These are phyloP conservation scores for Nestor notabilis DNA, from an alignment of 2,113 vertebrate genomes.

Conservation along the genomic window DNA sequence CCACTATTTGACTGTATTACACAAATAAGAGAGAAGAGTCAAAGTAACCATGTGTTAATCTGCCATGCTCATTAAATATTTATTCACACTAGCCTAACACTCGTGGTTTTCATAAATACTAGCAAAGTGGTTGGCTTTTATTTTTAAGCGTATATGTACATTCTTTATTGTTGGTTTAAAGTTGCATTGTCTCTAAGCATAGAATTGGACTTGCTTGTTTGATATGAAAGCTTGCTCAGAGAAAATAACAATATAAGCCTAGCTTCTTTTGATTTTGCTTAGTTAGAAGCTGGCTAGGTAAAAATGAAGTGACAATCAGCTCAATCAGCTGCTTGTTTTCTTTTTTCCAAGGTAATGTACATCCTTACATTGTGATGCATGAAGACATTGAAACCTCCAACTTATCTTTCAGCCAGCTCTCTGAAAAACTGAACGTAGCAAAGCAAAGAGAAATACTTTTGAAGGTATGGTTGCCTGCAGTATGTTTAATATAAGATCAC, in stretches of 20 bases:
- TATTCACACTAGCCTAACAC: conserved; percentile 66
- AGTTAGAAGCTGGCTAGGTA: not conserved
- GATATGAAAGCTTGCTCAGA: not conserved
- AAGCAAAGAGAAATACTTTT: conserved; percentile 72
- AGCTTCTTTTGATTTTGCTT: not conserved
- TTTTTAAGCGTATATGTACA: not conserved
- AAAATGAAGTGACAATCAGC: not conserved
- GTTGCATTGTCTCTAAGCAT: not conserved
- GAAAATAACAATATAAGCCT: not conserved
- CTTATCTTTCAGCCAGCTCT: conserved; percentile 69
- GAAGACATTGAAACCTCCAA: conserved; percentile 73
- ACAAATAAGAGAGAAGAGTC: conserved; percentile 55
- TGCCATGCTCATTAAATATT: conserved; percentile 69
- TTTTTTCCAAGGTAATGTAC: conserved; percentile 63
- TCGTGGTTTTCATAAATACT: conserved; percentile 58
- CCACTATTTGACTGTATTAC: conserved; percentile 29
- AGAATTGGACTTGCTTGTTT: not conserved
- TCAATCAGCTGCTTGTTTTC: conserved; percentile 33
- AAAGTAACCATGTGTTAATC: conserved; percentile 65
- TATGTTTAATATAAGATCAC: not conserved
- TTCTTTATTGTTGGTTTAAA: not conserved
- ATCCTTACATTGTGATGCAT: conserved; percentile 44
- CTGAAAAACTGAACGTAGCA: conserved; percentile 71
- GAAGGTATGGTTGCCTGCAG: conserved; percentile 69
- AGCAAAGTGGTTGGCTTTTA: conserved; percentile 40